Conservation (phyloP, 35 echinoderm and acorn worm species). For the Ptychodera flava region DNA sequence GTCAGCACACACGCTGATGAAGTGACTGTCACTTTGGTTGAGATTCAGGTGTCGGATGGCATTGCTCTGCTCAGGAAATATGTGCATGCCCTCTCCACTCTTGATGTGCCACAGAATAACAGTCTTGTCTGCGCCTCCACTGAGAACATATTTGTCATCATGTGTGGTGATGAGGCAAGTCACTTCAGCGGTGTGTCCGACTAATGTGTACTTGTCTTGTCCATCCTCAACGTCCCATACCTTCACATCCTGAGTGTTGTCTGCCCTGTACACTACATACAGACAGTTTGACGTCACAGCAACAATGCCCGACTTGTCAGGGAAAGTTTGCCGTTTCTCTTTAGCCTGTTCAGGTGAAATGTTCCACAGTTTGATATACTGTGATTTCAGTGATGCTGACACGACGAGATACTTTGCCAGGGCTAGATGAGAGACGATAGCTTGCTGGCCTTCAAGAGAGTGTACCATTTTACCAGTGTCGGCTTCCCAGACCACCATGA, state of each 20-base stretch:
- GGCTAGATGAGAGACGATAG: conserved; percentile 42
- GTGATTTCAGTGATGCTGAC: conserved; percentile 47
- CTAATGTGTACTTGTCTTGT: neutral
- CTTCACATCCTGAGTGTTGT: neutral
- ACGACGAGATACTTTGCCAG: conserved; percentile 29
- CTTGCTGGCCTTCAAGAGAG: conserved; percentile 58
- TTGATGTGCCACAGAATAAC: conserved; percentile 2
- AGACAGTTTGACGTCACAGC: conserved; percentile 34
- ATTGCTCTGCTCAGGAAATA: neutral
- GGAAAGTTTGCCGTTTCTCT: conserved; percentile 33
- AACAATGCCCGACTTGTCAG: conserved; percentile 33
- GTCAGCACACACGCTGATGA: conserved; percentile 12
- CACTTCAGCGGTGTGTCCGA: neutral
- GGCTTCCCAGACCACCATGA: conserved; percentile 59
- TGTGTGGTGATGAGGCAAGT: neutral
- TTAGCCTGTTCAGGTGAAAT: conserved; percentile 33
- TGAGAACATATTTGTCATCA: conserved; percentile 1
- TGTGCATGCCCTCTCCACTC: conserved; percentile 12
- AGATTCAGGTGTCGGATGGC: neutral
- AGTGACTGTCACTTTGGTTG: conserved; percentile 22
- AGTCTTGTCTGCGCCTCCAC: conserved; percentile 1
- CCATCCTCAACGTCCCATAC: neutral
- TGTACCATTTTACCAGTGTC: conserved; percentile 29
- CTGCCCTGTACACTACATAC: conserved; percentile 17
- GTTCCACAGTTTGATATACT: conserved; percentile 80